Base-by-base conservation (phyloP, 2,888 invertebrate genomes). In the Phengaris alcon region DNA sequence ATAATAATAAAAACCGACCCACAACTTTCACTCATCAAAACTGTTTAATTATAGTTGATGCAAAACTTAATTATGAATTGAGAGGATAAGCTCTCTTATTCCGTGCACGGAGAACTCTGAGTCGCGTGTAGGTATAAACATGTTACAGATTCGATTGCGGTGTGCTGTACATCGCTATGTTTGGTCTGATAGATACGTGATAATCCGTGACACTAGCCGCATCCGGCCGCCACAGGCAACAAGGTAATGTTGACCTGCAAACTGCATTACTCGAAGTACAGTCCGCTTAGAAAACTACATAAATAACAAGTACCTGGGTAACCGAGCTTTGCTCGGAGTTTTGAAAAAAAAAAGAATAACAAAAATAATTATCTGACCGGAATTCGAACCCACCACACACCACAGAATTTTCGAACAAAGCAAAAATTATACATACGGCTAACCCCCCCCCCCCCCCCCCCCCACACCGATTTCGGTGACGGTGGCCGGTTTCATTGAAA, bases 21-120 rank as follows among this genome's bases (percentile, higher is more conserved):
- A 82, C 83, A 82, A 85, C 90, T 90, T 90, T 90, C 88, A 85
- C 89, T 80, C 80, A 82, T 87, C 87, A 86, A 82, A 81, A 79
- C 79, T 80, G 77, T 79, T 78, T 80, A 79, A 80, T 77, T 80
- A 86, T 85, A 74, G 75, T 44, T 51, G 22, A 54, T 35, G 51
- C 10, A 74, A 46, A 44, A 13, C 57, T 13, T 48, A 8, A 75
- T 22, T 12, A 51, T 48, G 51, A 9, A 54, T 76, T 48, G 55
- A 75, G 12, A 10, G 59, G 46, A 77, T 74, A 74, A 55, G 74
- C 68, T 68, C 13, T 10, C 69, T 57, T 77, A 73, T 70, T 13
- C 15, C 72, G 64, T 68, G 54, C 10, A 9, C 52, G 59, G 76
- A 76, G 69, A 59, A 72, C 6, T 69, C 57, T 74, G 10, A 68